Base-by-base conservation (phyloP, 2,888 invertebrate genomes). In the Morpho helenor region DNA sequence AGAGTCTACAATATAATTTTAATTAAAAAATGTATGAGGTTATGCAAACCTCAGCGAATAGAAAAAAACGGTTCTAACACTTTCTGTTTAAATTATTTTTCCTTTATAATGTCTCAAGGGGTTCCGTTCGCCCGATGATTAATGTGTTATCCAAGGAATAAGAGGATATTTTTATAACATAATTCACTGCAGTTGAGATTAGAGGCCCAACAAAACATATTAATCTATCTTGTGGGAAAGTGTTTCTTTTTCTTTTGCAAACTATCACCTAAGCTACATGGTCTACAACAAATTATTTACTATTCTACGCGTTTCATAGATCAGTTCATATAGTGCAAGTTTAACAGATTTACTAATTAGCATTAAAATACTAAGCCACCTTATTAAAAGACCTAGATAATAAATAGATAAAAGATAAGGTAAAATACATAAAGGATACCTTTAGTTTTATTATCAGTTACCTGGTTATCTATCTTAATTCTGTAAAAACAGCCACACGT, bases 111-210 rank as follows among this genome's bases (percentile, higher is more conserved):
- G 77, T 80, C 82, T 68, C 75, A 61, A 73, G 84, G 85, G 83
- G 82, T 81, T 82, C 82, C 79, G 76, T 79, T 79, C 79, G 79
- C 75, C 76, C 76, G 70, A 78, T 87, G 87, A 88, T 88, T 87
- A 87, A 88, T 86, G 73, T 76, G 80, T 81, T 86, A 88, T 87
- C 87, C 84, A 86, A 84, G 87, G 84, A 87, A 86, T 80, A 79
- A 83, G 83, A 82, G 81, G 79, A 86, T 87, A 84, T 87, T 86
- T 86, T 84, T 82, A 76, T 80, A 80, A 82, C 82, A 86, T 87
- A 87, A 87, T 86, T 87, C 86, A 86, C 76, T 77, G 76, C 83
- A 84, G 80, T 86, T 82, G 82, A 86, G 86, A 87, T 86, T 83
- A 84, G 79, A 80, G 77, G 75, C 77, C 78, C 79, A 75, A 62